Conservation (phyloP, 1,140 invertebrate species). For the Aplysia californica region DNA sequence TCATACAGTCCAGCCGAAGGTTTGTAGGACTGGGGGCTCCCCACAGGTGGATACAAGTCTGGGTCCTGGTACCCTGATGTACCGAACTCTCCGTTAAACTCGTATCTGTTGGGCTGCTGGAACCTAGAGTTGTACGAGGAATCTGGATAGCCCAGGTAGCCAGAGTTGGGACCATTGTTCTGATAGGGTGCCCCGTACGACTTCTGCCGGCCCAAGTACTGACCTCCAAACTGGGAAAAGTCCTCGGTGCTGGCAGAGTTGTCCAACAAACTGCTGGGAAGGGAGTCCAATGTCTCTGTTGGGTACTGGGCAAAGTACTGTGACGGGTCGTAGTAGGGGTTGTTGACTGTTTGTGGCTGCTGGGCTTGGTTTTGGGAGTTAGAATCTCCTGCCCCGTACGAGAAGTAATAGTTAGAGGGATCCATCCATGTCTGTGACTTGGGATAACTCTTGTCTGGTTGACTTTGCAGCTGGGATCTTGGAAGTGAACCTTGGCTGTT, state of each 20-base stretch:
- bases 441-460: no score
- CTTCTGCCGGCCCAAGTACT: slow-evolving; percentile 5
- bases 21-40: neutral
- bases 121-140: neutral
- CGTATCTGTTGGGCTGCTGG: neutral
- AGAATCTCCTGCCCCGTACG: slow-evolving; percentile 6
- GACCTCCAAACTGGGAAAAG: slow-evolving; percentile 17
- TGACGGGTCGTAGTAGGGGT: slow-evolving; percentile 3
- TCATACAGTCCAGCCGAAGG: slow-evolving; percentile 16
- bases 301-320: slow-evolving; percentile 8
- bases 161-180: neutral
- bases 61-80: slow-evolving; percentile 8
- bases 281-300: neutral
- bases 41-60: slow-evolving; percentile 17
- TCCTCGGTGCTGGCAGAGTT: slow-evolving; percentile 2
- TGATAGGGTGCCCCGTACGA: neutral
- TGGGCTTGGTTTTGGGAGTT: neutral
- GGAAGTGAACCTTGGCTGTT: no score
- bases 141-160: slow-evolving; percentile 15
- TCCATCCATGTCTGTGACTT: slow-evolving; percentile 18
- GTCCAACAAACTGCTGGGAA: slow-evolving; percentile 2
- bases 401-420: neutral
- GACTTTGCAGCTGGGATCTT: no score
- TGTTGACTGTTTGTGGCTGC: neutral
- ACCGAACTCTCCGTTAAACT: slow-evolving; percentile 16